Evolutionary conservation across 2,113 vertebrate species (phyloP), one percentile per base, ranked within the genome.

Genomic region (Cricetomys ansorgei): DNA sequence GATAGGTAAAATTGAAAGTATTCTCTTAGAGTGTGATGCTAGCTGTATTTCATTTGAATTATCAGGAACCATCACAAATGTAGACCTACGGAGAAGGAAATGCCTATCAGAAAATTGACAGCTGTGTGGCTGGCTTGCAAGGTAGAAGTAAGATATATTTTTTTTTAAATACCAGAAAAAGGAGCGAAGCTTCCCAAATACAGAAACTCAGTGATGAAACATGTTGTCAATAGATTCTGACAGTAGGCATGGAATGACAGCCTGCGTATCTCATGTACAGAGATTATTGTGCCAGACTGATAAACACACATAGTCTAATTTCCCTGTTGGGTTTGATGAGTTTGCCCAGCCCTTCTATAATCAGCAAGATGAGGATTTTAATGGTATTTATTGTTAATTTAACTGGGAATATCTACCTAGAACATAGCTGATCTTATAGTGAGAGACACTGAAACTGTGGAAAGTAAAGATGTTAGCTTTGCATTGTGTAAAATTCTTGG

Each of bases 191-290:
- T 95, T 91, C 0, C 0, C 86, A 97, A 97, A 96, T 95, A 69
- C 88, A 98, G 97, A 97, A 98, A 98, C 72, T 86, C n/a, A 53
- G 84, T 98, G 98, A 99, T 98, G 98, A 98, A 98, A 97, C 84
- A n/a, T 94, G 94, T 97, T 97, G 96, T 96, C 97, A 97, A 98
- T 98, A 97, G 91, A 94, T 97, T 97, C 85, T 98, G 98, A 98
- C 98, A 99, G 97, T 81, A 96, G 92, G 91, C 87, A 94, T 97
- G 89, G 97, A 96, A 94, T 96, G 94, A 97, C 94, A 98, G 97
- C 94, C 92, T 88, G 97, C 81, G 91, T 96, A 91, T 97, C 96
- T 98, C 94, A 98, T 97, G 98, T 92, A 97, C 83, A 98, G 97
- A 95, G 89, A 94, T 92, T 96, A 91, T 92, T 98, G 92, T 75